Base-by-base conservation (phyloP, 2,113 vertebrate species). In the Cardinalis cardinalis region DNA sequence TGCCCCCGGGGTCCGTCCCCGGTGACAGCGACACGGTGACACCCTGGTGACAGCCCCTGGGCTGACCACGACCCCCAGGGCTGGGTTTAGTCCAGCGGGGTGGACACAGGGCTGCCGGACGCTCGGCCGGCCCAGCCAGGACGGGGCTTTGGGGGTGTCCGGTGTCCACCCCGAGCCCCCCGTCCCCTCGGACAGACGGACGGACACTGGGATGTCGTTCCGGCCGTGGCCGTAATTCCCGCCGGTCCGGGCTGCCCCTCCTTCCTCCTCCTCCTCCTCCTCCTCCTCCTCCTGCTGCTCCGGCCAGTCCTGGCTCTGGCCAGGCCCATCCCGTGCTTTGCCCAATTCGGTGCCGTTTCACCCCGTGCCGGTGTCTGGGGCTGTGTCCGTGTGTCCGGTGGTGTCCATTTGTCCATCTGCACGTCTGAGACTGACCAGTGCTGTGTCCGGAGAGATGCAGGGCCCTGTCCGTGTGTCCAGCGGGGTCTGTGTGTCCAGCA, bases 151-250 rank as follows among this genome's bases (percentile, higher is more conserved):
- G 64, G 43, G 51, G 14, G 1, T 12, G 64, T 40, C 52, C 34
- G 5, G 52, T 10, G 32, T 38, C 38, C 38, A 38, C 38, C 38
- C 38, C 38, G 38, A 38, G 38, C 9, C 38, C 38, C 38, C 10
- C 38, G 38, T 17, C 53, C 58, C 73, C 58, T 44, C 12, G 1
- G 28, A 0, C 3, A 2, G 9, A 32, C 2, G 26, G 76, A 46
- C 51, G 36, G 3, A 0, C 25, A 0, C 12, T 1, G 34, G 53
- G 43, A 8, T 15, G 29, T n/a, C 11, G 1, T 9, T 49, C 29
- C 9, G 4, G 64, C 64, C 36, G 24, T 7, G 4, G 64, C 64
- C 31, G 36, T 59, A 69, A 69, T 59, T 69, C 78, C 78, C 36
- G 53, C 78, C 44, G 12, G 24, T 19, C 65, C 7, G 44, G 44